phyloP scores from a whole-genome alignment of 2,888 invertebrate genomes.

The Dioctria rufipes region DNA sequence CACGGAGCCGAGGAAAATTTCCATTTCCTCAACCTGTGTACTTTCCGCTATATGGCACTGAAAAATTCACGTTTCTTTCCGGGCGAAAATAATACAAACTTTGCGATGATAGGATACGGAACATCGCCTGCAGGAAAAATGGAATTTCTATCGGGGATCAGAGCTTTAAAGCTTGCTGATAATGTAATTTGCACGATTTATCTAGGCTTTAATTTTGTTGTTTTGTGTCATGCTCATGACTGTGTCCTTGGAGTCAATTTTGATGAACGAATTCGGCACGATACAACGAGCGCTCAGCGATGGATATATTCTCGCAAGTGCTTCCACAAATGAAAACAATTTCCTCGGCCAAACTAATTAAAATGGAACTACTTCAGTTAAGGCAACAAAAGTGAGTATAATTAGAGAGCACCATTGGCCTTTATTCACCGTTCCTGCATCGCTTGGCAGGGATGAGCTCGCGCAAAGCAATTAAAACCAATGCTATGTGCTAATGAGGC shows the following conservation, averaged over 20 bases:
- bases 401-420: neutral
- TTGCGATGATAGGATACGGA: neutral
- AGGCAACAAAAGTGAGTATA: neutral
- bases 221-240: too few species aligned
- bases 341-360: neutral
- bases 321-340: neutral
- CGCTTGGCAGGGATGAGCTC: neutral
- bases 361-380: neutral
- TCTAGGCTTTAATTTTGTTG: neutral
- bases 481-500: neutral
- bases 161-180: neutral
- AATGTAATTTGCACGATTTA: neutral
- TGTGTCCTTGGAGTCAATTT: neutral
- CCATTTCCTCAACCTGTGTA: neutral
- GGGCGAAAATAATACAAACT: neutral
- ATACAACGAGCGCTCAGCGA: neutral
- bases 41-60: neutral
- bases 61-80: slow-evolving; percentile 3
- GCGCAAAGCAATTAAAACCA: neutral
- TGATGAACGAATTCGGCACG: neutral
- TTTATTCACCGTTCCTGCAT: neutral
- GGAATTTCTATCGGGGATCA: neutral
- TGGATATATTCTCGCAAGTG: neutral
- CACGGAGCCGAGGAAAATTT: slow-evolving; percentile 10
- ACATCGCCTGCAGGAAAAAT: neutral